Evolutionary conservation across 2,888 invertebrate genomes (phyloP), one percentile per base, ranked within the genome.

Genomic region (Orchesellides sinensis): DNA sequence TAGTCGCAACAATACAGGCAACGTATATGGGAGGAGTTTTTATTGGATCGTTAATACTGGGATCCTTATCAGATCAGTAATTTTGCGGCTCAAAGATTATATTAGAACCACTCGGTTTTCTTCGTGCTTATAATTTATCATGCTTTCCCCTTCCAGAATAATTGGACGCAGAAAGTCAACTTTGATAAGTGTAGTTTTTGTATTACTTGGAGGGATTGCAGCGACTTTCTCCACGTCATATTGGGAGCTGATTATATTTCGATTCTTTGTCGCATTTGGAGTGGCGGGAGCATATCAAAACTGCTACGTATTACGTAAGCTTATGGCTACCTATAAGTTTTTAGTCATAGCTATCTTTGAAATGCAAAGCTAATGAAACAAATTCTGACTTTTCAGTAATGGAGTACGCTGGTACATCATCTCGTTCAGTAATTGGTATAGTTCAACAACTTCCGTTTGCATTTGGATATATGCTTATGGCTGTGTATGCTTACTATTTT

Each of bases 261-360:
- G 87, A n/a, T 86, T 86, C 61, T 75, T 88, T 21, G 75, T 87
- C 8, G 87, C 86, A n/a, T 84, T 84, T 45, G 87, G 87, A 21
- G 85, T 83, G n/a, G 84, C 85, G 5, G 87, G 86, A 21, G 85
- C 84, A 14, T 87, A 84, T 75, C 87, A 87, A 77, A 87, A 87
- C 63, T 84, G 83, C 59, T 86, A 79, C 66, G 85, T 86, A 40
- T 63, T 87, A 21, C 54, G 87, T 86, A 85, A 84, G 81, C 49
- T 40, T n/a, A 40, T 14, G 4, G 4, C 40, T 32, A 32, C 32
- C 6, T 14, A 14, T 40, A 14, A 8, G 40, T 40, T 40, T 40
- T 2, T 1, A 40, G n/a, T 40, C n/a, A 14, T 40, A 40, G 2
- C 4, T 14, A n/a, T 40, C n/a, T 40, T 40, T 2, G 5, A 32